Evolutionary conservation across 2,113 vertebrate genomes (phyloP).

Genomic region (Callocephalon fimbriatum): DNA sequence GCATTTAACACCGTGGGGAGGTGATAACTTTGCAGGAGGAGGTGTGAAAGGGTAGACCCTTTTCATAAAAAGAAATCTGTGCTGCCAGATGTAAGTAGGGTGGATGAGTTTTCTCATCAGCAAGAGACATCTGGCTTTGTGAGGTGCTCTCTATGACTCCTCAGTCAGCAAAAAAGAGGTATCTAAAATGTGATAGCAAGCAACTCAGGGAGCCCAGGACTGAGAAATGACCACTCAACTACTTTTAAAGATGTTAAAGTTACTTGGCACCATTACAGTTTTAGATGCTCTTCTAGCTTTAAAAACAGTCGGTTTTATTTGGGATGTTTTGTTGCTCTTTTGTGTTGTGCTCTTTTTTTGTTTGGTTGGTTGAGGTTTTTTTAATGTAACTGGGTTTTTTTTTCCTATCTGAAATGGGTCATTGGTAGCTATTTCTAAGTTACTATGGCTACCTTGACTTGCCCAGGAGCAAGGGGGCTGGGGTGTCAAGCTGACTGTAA

Average conservation of each 20-base stretch:
- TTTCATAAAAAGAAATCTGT: not conserved
- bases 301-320: not conserved
- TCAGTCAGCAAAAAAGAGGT: not conserved
- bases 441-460: not conserved
- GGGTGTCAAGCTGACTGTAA: not conserved
- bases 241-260: not conserved
- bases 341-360: not conserved
- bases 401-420: not conserved
- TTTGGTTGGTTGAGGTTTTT: not conserved
- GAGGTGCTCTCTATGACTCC: not conserved
- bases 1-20: rapidly evolving
- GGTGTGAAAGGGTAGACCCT: not conserved
- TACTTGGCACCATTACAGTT: not conserved
- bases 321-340: not conserved
- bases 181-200: not conserved
- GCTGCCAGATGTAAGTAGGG: not conserved
- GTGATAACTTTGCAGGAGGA: not conserved
- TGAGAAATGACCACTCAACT: not conserved
- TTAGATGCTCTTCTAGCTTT: not conserved
- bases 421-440: not conserved
- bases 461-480: not conserved
- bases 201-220: not conserved
- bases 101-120: not conserved
- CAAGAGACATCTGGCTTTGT: not conserved
- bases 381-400: not conserved